Conservation (phyloP, 2,888 invertebrate genomes). For the Geophilus truncorum region DNA sequence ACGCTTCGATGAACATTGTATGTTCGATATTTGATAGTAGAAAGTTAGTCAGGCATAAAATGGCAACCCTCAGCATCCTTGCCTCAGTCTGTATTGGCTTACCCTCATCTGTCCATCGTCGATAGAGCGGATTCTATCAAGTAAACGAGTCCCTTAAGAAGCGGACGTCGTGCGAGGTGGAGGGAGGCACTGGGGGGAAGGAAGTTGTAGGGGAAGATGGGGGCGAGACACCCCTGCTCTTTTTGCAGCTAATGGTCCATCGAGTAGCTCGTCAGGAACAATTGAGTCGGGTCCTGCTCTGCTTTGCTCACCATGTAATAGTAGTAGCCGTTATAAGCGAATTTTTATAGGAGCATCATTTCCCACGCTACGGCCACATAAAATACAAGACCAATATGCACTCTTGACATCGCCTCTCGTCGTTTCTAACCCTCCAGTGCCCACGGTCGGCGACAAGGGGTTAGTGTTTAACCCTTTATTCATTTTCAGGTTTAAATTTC, state of each 20-base stretch:
- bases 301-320: slow-evolving; percentile 2
- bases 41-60: slow-evolving; percentile 19
- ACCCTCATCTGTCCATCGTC: slow-evolving; percentile 20
- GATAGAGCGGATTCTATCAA: slow-evolving; percentile 27
- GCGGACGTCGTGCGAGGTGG: slow-evolving; percentile 1
- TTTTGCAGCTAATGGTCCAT: slow-evolving; percentile 11
- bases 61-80: slow-evolving; percentile 21
- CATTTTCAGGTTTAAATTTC: no score
- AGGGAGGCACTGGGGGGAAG: neutral
- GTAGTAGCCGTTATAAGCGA: slow-evolving; percentile 15
- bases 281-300: slow-evolving; percentile 2
- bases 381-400: neutral
- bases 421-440: neutral
- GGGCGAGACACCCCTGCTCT: neutral
- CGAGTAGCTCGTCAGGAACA: slow-evolving; percentile 27
- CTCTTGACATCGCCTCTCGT: neutral
- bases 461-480: no score
- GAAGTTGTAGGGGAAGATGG: slow-evolving; percentile 11
- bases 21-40: slow-evolving; percentile 12
- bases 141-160: slow-evolving; percentile 27
- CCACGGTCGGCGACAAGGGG: neutral
- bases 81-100: neutral
- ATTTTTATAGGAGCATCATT: slow-evolving; percentile 17
- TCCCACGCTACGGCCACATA: neutral
- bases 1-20: neutral